Evolutionary conservation across 2,888 invertebrate species (phyloP), one percentile per base, ranked within the genome.

Genomic region (Myopa testacea): DNA sequence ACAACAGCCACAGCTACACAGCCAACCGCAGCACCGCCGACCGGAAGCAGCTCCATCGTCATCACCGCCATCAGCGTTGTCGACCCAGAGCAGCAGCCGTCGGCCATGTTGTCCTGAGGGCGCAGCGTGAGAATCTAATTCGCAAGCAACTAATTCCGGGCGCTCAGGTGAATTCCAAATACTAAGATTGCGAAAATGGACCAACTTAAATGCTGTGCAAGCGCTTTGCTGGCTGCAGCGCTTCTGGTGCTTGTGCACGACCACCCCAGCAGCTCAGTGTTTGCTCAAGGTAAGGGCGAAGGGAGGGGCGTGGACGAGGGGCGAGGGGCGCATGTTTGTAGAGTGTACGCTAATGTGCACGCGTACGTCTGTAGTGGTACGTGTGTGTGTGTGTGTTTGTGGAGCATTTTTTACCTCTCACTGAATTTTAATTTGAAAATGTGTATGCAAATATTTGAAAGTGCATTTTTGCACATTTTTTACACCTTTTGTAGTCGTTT

Each of bases 281-380:
- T 81, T 80, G 81, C 84, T 77, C 85, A 86, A 84, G 87, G 88
- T 87, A 84, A 82, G 76, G 45, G 60, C 8, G 40, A 68, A 76
- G 67, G 67, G 10, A 38, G 55, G 38, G 58, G 26, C 55, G 74
- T 50, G 37, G 69, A 45, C 63, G 38, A 16, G 77, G 77, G 69
- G 55, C 63, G 38, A 16, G 77, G 77, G 40, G 67, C 26, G 14
- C 34, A 40, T 73, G 67, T 63, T 52, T 52, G 19, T 16, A 26
- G 16, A 37, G 26, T 68, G 60, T 60, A 34, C 45, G 19, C 68
- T 58, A 72, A 19, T 50, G 34, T 70, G 38, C 38, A 45, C 72
- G 38, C 19, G 62, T 52, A 65, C 38, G 34, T 52, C 8, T 45
- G 52, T 40, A 58, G 26, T 1, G 1, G 26, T 67, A 45, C 40